Base-by-base conservation (phyloP, 1,140 invertebrate genomes). In the Drosophila nigrodunni region DNA sequence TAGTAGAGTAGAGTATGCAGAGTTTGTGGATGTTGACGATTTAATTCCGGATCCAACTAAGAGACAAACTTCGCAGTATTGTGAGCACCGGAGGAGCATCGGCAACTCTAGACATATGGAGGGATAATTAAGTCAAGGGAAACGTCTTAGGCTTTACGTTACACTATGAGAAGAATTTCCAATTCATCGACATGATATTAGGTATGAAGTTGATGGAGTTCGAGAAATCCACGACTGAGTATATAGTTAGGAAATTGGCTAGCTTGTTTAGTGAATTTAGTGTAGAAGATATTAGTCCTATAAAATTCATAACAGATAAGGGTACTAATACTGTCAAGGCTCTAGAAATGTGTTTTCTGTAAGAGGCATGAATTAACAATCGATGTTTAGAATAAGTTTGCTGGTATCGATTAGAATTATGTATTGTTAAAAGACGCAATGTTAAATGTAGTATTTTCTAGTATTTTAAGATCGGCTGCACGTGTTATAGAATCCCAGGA, bases 301-400 rank as follows among this genome's bases (percentile, higher is more conserved):
- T 73, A 34, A 73, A 66, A 15, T 73, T 66, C 59, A 44, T 73
- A 25, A 73, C 62, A 6, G 70, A 73, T 54, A 44, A 47, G 13
- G 61, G 70, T 5, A 15, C 35, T 2, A 73, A 73, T 43, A 52
- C 66, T 50, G 6, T 58, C 30, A 73, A 66, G 18, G 52, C 70
- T 8, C 50, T 73, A 5, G n/a, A 73, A 43, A 25, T 21, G 18
- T 21, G 15, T 15, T 15, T 15, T 15, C 15, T 15, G 15, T 15
- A 15, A 15, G 15, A 15, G 15, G 15, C 15, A 0, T 15, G 15
- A 15, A 15, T 15, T 15, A 15, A 15, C 15, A 15, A 15, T 15
- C 15, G 15, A 21, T 21, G 18, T 21, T 2, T 21, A 21, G 15
- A 15, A 15, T 15, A 15, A 15, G 15, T 15, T 15, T 15, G 15